Conservation (phyloP, 2,113 vertebrate species). For the Herpailurus yagouaroundi region DNA sequence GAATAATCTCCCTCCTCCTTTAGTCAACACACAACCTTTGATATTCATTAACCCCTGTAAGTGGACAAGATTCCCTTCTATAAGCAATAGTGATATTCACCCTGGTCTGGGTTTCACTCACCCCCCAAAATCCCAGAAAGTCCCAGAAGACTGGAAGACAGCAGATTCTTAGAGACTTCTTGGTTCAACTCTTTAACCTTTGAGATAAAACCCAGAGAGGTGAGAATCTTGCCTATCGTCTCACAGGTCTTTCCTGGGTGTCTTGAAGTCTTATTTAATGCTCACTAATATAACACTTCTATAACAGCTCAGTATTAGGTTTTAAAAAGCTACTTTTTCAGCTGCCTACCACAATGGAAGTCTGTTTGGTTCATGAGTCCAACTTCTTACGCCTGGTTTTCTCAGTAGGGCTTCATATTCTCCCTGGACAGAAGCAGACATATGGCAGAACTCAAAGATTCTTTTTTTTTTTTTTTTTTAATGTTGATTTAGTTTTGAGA, state of each 20-base stretch:
- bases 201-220: neutral
- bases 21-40: neutral
- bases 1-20: neutral
- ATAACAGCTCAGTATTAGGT: neutral
- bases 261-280: neutral
- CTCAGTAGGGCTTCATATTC: neutral
- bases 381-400: neutral
- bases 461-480: neutral
- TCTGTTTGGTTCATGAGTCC: neutral
- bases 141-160: neutral
- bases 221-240: neutral
- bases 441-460: neutral
- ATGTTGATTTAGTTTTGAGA: no score
- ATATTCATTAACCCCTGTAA: neutral
- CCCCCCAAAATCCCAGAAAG: neutral
- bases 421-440: neutral
- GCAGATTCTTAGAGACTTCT: neutral
- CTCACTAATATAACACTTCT: neutral
- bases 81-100: neutral
- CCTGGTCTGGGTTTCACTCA: neutral
- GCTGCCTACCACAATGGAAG: neutral
- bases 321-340: neutral
- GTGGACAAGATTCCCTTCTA: neutral
- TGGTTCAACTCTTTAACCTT: neutral
- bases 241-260: neutral